Percentiles rank a stretch among this genome's conserved stretches.
These are phyloP conservation scores for Pycnomerus fuliginosus DNA, from an alignment of 2,888 invertebrate genomes.

Conservation along the genomic window DNA sequence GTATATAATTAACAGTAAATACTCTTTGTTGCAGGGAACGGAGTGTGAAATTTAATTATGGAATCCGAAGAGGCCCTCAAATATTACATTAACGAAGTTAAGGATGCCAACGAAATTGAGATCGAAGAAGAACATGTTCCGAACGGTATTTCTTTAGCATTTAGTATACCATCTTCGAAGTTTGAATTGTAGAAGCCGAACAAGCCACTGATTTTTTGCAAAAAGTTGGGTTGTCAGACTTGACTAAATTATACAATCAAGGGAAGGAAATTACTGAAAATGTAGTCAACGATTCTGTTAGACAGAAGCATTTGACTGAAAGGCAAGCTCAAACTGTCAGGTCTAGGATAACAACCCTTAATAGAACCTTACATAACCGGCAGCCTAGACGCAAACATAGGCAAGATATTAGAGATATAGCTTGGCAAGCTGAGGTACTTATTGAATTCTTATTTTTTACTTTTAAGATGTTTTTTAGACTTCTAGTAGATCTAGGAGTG, in stretches of 20 bases:
- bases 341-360: slow-evolving; percentile 71
- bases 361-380: slow-evolving; percentile 70
- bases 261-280: slow-evolving; percentile 67
- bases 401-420: slow-evolving; percentile 78
- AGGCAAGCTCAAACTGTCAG: slow-evolving; percentile 78
- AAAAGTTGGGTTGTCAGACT: slow-evolving; percentile 69
- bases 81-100: slow-evolving; percentile 48
- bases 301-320: slow-evolving; percentile 62
- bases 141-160: slow-evolving; percentile 36
- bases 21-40: neutral
- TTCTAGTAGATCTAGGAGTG: slow-evolving; percentile 82
- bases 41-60: slow-evolving; percentile 30
- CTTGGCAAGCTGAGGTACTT: slow-evolving; percentile 76
- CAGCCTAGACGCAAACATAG: slow-evolving; percentile 60
- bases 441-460: neutral
- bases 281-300: slow-evolving; percentile 60
- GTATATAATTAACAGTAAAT: too few species aligned
- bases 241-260: slow-evolving; percentile 69
- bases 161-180: slow-evolving; percentile 3
- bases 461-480: slow-evolving; percentile 53
- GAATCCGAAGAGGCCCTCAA: slow-evolving; percentile 43
- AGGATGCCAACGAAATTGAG: slow-evolving; percentile 44
- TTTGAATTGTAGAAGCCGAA: slow-evolving; percentile 64
- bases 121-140: slow-evolving; percentile 42
- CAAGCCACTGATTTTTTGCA: slow-evolving; percentile 76